Conservation (phyloP, 2,888 invertebrate genomes). For the Cordylochernes scorpioides region DNA sequence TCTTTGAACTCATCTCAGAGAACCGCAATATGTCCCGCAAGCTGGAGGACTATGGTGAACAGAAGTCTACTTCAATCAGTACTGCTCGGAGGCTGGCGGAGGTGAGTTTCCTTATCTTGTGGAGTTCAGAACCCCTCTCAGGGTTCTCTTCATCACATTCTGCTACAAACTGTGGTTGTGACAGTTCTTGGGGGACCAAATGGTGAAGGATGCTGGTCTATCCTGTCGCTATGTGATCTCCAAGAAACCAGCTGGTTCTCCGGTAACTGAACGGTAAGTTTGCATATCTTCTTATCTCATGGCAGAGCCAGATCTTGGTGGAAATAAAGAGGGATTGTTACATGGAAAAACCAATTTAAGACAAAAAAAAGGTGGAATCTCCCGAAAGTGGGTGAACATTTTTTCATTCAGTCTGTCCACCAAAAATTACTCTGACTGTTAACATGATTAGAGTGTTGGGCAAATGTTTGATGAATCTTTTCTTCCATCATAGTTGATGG, state of each 20-base stretch:
- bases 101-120: constrained; percentile 14
- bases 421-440: too few species aligned
- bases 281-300: constrained; percentile 3
- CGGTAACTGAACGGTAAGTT: constrained; percentile 49
- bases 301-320: too few species aligned
- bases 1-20: constrained; percentile 83
- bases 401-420: too few species aligned
- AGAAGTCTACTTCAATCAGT: constrained; percentile 92
- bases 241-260: constrained; percentile 66
- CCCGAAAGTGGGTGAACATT: too few species aligned
- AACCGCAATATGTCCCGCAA: constrained; percentile 69
- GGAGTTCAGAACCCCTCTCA: neutral
- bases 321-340: too few species aligned
- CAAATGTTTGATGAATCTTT: too few species aligned
- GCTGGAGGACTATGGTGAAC: constrained; percentile 77
- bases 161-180: constrained; percentile 9
- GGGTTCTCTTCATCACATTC: neutral
- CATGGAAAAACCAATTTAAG: too few species aligned
- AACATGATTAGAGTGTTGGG: too few species aligned
- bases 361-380: too few species aligned
- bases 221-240: constrained; percentile 89
- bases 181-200: constrained; percentile 76
- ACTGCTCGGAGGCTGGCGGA: constrained; percentile 89
- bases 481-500: too few species aligned
- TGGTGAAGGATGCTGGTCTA: constrained; percentile 93